A percentile compares a stretch with the other conserved stretches of the same genome.
phyloP scores from a whole-genome alignment of 2,113 vertebrate genomes.

The Jaculus jaculus region DNA sequence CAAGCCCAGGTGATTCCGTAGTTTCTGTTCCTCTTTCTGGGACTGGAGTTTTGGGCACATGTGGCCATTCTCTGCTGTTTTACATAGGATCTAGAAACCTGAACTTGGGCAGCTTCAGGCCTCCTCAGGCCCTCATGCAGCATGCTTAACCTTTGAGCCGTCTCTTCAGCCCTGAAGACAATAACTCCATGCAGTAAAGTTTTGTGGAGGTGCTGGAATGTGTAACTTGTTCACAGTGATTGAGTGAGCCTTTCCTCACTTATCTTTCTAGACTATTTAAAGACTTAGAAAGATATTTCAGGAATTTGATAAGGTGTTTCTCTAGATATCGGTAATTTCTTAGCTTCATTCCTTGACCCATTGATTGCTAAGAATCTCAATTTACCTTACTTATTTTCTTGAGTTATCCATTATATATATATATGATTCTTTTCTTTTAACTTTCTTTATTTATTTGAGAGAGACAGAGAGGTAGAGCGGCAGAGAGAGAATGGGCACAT shows the following conservation, averaged over 20 bases:
- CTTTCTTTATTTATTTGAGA: too few species aligned
- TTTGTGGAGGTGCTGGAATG: not conserved
- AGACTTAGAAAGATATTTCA: constrained; percentile 15
- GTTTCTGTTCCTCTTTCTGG: too few species aligned
- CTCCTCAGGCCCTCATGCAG: too few species aligned
- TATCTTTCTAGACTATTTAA: constrained; percentile 43
- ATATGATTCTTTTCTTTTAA: not conserved
- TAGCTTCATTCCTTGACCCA: not conserved
- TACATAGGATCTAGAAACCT: too few species aligned
- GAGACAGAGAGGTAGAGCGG: too few species aligned
- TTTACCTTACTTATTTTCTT: constrained; percentile 36
- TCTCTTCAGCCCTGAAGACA: too few species aligned
- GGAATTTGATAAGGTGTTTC: constrained; percentile 12
- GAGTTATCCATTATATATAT: not conserved
- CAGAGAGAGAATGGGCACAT: too few species aligned
- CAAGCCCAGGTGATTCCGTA: too few species aligned
- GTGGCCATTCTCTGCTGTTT: too few species aligned
- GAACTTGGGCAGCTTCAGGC: too few species aligned
- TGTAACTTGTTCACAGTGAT: not conserved
- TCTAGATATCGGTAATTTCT: constrained; percentile 25
- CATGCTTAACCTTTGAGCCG: too few species aligned
- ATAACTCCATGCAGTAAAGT: not conserved
- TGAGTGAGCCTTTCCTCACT: not conserved
- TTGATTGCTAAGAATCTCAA: constrained; percentile 13
- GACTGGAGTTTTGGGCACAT: too few species aligned